These are phyloP conservation scores for Umimayanthus chanpuru DNA, from an alignment of 92 coral and sea anemone species.

Conservation along the genomic window DNA sequence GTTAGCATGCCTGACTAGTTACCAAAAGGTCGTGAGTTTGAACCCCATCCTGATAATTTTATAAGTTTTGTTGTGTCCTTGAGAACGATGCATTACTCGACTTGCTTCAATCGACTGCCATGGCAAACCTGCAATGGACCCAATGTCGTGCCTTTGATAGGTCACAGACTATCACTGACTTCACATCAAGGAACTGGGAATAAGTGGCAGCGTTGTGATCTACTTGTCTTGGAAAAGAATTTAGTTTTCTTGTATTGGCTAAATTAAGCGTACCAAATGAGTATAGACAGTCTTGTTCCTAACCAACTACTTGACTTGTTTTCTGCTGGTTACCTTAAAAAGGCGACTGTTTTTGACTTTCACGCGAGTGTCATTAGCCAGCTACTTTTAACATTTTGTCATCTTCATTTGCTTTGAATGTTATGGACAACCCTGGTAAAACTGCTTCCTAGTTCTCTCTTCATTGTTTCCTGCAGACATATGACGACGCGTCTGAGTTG, in stretches of 20 bases:
- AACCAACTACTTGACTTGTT: too few species aligned
- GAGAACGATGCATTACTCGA: background rate
- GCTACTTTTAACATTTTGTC: too few species aligned
- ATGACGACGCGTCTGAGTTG: conserved; percentile 94
- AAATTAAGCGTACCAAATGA: too few species aligned
- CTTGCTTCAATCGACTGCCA: background rate
- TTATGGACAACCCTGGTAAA: background rate
- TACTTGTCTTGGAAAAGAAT: too few species aligned
- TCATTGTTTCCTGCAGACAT: conserved; percentile 55
- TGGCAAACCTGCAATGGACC: background rate
- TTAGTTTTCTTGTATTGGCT: too few species aligned
- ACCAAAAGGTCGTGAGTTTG: background rate
- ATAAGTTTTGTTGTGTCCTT: background rate
- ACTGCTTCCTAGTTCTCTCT: background rate
- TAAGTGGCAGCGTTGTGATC: too few species aligned
- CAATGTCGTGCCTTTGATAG: background rate
- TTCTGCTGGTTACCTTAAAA: too few species aligned
- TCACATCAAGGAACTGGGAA: background rate
- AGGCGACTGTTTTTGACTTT: too few species aligned
- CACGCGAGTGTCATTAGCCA: too few species aligned
- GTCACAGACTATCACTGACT: background rate
- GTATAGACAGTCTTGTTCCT: too few species aligned
- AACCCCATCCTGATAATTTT: background rate
- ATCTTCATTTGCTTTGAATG: too few species aligned
- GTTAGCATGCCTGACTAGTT: too few species aligned